A percentile compares a stretch with the other conserved stretches of the same genome.
These are phyloP conservation scores for Leptoclinus maculatus DNA, from an alignment of 2,797 vertebrate species.

Conservation along the genomic window DNA sequence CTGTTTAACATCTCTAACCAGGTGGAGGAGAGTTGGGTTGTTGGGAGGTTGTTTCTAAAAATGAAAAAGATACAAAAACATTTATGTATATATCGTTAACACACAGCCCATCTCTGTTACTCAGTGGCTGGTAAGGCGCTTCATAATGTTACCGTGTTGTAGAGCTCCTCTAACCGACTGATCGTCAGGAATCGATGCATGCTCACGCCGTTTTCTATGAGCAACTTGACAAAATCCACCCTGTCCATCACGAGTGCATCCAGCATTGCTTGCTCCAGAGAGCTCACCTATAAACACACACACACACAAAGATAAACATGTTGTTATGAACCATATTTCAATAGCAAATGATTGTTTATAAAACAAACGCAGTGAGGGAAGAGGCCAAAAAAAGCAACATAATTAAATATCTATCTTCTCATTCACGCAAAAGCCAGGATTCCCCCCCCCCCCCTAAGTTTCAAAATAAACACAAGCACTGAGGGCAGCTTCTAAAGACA, in stretches of 20 bases:
- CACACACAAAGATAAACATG: neutral
- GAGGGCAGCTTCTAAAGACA: conserved; percentile 49
- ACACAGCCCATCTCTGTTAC: neutral
- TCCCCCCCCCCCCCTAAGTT: conserved; percentile 12
- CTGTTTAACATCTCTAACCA: conserved; percentile 98
- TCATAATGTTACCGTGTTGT: conserved; percentile 90
- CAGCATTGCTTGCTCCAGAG: conserved; percentile 98
- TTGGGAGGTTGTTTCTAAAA: conserved; percentile 94
- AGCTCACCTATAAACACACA: conserved; percentile 88
- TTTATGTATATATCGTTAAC: neutral
- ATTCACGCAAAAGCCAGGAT: conserved; percentile 36
- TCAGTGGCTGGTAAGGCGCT: neutral
- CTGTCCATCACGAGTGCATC: conserved; percentile 98
- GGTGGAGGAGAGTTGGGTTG: conserved; percentile 95
- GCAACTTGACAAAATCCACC: conserved; percentile 98
- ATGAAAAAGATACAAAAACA: conserved; percentile 15
- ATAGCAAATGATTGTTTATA: conserved; percentile 42
- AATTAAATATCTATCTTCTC: conserved; percentile 49
- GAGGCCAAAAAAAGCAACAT: conserved; percentile 16
- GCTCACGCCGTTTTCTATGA: conserved; percentile 99
- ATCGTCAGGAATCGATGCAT: conserved; percentile 99
- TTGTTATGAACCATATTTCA: conserved; percentile 10
- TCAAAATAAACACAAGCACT: conserved; percentile 64
- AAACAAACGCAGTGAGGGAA: conserved; percentile 33
- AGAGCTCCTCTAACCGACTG: conserved; percentile 95